A percentile compares a stretch with the other conserved stretches of the same genome.
phyloP scores from a whole-genome alignment of 2,888 invertebrate species.

The Himalopsyche anomala region DNA sequence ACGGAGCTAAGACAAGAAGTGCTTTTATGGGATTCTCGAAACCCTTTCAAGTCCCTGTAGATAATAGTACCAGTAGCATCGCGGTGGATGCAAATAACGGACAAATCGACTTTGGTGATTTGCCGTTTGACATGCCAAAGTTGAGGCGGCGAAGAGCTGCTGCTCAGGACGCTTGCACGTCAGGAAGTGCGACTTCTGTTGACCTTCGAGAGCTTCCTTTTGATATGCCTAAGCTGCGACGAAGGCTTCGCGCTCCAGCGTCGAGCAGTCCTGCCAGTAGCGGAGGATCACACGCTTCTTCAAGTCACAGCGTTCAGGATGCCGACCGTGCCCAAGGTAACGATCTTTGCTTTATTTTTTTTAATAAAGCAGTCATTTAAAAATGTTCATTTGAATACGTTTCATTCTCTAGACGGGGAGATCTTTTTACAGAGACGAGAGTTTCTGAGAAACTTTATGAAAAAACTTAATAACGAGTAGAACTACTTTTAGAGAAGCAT shows the following conservation, averaged over 20 bases:
- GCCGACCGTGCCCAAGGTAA: conserved; percentile 80
- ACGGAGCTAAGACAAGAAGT: conserved; percentile 84
- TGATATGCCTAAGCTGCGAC: conserved; percentile 92
- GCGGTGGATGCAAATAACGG: conserved; percentile 73
- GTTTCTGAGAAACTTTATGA: no score
- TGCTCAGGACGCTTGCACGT: conserved; percentile 82
- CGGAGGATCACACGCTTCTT: conserved; percentile 87
- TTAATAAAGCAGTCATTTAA: no score
- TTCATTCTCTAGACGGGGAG: no score
- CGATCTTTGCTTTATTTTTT: background rate
- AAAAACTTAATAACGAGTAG: no score
- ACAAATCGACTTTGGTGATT: conserved; percentile 83
- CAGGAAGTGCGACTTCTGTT: conserved; percentile 84
- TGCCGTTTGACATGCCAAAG: conserved; percentile 95
- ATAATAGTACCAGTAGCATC: conserved; percentile 69
- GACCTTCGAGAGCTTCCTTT: conserved; percentile 90
- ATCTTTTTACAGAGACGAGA: no score
- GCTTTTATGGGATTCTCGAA: conserved; percentile 78
- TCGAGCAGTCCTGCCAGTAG: conserved; percentile 82
- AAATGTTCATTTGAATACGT: background rate
- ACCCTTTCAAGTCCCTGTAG: conserved; percentile 77
- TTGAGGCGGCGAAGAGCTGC: conserved; percentile 82
- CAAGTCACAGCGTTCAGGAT: conserved; percentile 88
- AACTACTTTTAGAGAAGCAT: no score
- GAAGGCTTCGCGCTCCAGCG: conserved; percentile 82